Conservation (phyloP, 2,888 invertebrate species). For the Drosophila birchii region DNA sequence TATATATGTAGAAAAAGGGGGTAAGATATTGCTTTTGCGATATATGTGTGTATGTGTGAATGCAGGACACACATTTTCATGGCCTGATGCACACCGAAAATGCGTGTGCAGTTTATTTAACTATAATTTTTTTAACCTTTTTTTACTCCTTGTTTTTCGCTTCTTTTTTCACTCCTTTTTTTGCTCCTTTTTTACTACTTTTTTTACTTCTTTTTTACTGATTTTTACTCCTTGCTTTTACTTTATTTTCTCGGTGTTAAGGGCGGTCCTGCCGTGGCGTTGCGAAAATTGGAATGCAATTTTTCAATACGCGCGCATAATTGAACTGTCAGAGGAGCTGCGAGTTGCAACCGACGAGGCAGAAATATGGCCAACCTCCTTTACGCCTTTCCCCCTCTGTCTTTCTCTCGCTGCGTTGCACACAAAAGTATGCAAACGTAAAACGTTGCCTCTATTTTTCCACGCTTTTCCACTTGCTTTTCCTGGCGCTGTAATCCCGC, state of each 20-base stretch:
- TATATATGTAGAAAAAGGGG: slow-evolving; percentile 37
- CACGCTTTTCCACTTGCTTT: slow-evolving; percentile 20
- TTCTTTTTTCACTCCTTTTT: not conserved
- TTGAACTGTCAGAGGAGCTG: slow-evolving; percentile 73
- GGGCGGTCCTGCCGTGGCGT: slow-evolving; percentile 15
- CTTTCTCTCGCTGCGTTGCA: not conserved
- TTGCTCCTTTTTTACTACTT: not conserved
- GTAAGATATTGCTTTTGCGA: slow-evolving; percentile 73
- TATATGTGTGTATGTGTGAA: slow-evolving; percentile 26
- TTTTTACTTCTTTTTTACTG: slow-evolving; percentile 3
- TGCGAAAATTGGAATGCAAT: slow-evolving; percentile 41
- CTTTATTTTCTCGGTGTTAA: slow-evolving; percentile 15
- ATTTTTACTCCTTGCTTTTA: not conserved
- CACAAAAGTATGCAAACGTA: slow-evolving; percentile 42
- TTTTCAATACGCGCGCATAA: slow-evolving; percentile 65
- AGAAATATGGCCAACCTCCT: slow-evolving; percentile 46
- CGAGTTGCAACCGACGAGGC: slow-evolving; percentile 33
- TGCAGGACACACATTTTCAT: slow-evolving; percentile 57
- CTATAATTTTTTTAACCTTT: slow-evolving; percentile 13
- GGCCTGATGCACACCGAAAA: slow-evolving; percentile 53
- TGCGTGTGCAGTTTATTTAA: slow-evolving; percentile 37
- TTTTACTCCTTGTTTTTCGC: not conserved
- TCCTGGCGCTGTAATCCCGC: slow-evolving; percentile 4
- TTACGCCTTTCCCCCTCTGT: not conserved
- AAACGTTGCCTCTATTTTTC: slow-evolving; percentile 9